Base-by-base conservation (phyloP, 1,140 invertebrate species). In the Lethrus apterus region DNA sequence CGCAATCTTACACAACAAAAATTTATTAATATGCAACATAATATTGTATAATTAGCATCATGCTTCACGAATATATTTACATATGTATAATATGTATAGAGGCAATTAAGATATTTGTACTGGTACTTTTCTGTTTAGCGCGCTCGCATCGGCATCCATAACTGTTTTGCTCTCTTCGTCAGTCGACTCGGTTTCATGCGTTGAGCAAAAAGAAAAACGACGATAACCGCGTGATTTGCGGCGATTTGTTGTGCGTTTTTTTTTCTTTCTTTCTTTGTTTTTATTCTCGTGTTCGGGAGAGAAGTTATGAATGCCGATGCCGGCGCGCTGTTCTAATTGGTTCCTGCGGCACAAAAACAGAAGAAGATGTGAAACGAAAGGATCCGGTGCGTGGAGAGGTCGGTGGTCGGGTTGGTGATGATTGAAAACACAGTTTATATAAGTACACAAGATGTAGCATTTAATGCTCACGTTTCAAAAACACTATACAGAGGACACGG, bases 401-500 rank as follows among this genome's bases (percentile, higher is more conserved):
- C 56, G 54, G 56, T 54, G 50, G 52, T 57, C 55, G 44, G 58
- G 48, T 56, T 55, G 52, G 20, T 38, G 61, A 62, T 62, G 59
- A 67, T 66, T 69, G 62, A 57, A 64, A 70, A 65, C 60, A 68
- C 64, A 60, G 63, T 66, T 70, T 67, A 65, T 65, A 70, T 66
- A 66, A 63, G 64, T 75, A 75, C 73, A 75, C 73, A 75, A 75
- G 72, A 74, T 74, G 72, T 71, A 74, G 73, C 73, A 75, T 75
- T 75, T 75, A 75, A 75, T 75, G 73, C 73, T 75, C 67, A 74
- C 70, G 72, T 74, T 75, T 74, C 72, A 74, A 75, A 75, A 75
- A 75, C 72, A 75, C 73, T 75, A 74, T 74, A 75, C 73, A 75
- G 72, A 74, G 71, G 71, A 74, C 71, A 64, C 60, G 57, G 60